Base-by-base conservation (phyloP, 2,888 invertebrate species). In the Archaeoteleia sp. region DNA sequence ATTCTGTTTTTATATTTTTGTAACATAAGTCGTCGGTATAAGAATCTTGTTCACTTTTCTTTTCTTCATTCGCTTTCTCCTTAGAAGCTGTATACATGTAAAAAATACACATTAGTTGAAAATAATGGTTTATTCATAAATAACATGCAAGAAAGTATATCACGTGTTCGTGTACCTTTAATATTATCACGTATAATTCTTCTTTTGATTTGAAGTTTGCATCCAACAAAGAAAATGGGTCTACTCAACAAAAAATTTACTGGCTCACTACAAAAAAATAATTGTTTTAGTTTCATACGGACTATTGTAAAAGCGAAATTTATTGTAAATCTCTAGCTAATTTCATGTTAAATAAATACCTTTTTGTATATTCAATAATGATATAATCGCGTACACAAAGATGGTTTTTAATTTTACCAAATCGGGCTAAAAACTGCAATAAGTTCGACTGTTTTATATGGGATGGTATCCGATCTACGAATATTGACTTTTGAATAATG, bases 401-500 rank as follows among this genome's bases (percentile, higher is more conserved):
- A n/a, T n/a, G n/a, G n/a, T 46, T 29, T 7, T 72, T 54, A 6
- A 84, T 74, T 10, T 40, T 3, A 12, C 82, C 84, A 65, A 74
- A 82, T 42, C 74, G 54, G 10, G 45, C 23, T 13, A 75, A 83
- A 71, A 72, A 79, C 43, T 2, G 63, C 1, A 32, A n/a, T n/a
- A n/a, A n/a, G n/a, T n/a, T n/a, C n/a, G n/a, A n/a, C n/a, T n/a
- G n/a, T n/a, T n/a, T n/a, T n/a, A n/a, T n/a, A n/a, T n/a, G n/a
- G n/a, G n/a, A n/a, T n/a, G n/a, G n/a, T n/a, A n/a, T n/a, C n/a
- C n/a, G n/a, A n/a, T n/a, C n/a, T n/a, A 84, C 70, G 51, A 74
- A 79, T 30, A 84, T 67, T 7, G 82, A 82, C 37, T 60, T 75
- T 32, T 77, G 61, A 10, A 55, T n/a, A 5, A 63, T 15, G 51